These are phyloP conservation scores for Diabrotica virgifera DNA, from an alignment of 1,140 invertebrate species.

Conservation along the genomic window DNA sequence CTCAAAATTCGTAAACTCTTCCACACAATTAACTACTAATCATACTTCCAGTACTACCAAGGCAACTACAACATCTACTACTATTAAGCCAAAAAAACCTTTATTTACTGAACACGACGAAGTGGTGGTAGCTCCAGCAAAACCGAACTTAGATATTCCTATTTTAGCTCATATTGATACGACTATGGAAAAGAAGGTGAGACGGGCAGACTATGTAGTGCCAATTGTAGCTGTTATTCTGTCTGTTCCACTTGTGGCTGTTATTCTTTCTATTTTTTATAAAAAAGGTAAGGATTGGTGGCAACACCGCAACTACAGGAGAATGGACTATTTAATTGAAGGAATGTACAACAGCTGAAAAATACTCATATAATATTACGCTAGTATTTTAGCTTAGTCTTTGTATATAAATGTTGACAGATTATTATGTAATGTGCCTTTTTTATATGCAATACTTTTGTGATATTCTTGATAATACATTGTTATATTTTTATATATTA, in stretches of 20 bases:
- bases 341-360: constrained; percentile 74
- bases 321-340: constrained; percentile 77
- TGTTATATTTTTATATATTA: constrained; percentile 9
- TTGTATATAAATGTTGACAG: neutral
- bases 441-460: constrained; percentile 8
- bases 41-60: neutral
- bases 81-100: constrained; percentile 12
- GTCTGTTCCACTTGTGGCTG: constrained; percentile 61
- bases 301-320: constrained; percentile 71
- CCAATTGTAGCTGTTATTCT: constrained; percentile 64
- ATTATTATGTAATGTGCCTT: constrained; percentile 8
- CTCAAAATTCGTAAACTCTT: neutral
- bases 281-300: constrained; percentile 68
- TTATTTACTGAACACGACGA: constrained; percentile 10
- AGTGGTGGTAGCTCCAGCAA: neutral
- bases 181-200: constrained; percentile 21
- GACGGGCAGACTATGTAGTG: constrained; percentile 57
- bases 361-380: neutral
- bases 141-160: neutral
- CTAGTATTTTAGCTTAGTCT: neutral
- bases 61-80: neutral
- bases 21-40: neutral
- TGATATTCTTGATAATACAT: constrained; percentile 8
- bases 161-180: constrained; percentile 5
- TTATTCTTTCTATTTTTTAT: constrained; percentile 59